Conservation (phyloP, 2,797 vertebrate genomes). For the Erethizon dorsatum region DNA sequence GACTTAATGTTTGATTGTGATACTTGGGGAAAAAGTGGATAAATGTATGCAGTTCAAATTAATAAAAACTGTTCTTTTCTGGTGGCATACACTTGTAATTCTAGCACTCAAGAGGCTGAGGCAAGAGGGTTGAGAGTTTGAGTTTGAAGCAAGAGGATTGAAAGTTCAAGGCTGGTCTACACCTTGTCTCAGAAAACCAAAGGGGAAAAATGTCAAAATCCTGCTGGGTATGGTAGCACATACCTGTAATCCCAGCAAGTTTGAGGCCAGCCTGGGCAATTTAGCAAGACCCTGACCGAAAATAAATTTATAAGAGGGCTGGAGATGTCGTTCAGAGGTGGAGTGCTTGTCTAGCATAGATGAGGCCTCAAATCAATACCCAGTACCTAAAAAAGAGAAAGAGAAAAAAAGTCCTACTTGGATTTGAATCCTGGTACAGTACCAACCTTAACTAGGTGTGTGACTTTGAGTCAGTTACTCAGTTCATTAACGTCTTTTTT, state of each 20-base stretch:
- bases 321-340: neutral
- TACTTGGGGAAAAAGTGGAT: neutral
- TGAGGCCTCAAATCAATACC: neutral
- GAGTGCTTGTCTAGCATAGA: neutral
- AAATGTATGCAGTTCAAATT: neutral
- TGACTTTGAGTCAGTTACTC: slow-evolving; percentile 4
- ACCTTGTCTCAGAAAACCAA: neutral
- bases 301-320: neutral
- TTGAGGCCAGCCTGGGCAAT: neutral
- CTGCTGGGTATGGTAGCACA: neutral
- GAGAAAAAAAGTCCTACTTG: neutral
- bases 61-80: neutral
- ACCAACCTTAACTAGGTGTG: neutral
- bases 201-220: neutral
- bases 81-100: neutral
- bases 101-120: neutral
- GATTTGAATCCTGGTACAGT: neutral
- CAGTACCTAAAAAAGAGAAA: neutral
- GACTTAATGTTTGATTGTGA: neutral
- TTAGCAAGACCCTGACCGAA: neutral
- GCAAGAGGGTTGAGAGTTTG: too few species aligned
- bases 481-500: slow-evolving; percentile 19
- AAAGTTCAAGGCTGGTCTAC: neutral
- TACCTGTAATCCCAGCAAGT: neutral
- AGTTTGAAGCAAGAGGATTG: too few species aligned